Evolutionary conservation across 1,140 invertebrate genomes (phyloP).

Genomic region (Globodera rostochiensis): DNA sequence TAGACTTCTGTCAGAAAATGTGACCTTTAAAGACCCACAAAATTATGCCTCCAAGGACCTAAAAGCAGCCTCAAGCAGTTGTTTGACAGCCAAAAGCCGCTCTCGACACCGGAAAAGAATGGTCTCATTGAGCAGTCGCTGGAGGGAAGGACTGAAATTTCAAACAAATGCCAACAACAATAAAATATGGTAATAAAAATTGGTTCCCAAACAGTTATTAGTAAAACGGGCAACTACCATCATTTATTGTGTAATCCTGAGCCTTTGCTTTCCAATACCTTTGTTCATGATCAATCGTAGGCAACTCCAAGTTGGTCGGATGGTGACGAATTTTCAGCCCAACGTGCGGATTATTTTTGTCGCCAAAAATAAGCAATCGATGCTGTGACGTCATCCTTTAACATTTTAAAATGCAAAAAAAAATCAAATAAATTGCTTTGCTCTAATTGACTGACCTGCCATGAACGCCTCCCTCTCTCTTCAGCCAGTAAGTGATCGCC

Average conservation of each 20-base stretch:
- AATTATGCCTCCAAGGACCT: slow-evolving; percentile 62
- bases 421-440: slow-evolving; percentile 2
- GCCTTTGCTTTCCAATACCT: slow-evolving; percentile 1
- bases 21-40: no score
- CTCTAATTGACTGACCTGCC: neutral
- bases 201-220: no score
- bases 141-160: slow-evolving; percentile 79
- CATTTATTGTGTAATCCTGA: neutral
- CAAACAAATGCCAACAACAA: neutral
- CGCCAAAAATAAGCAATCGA: slow-evolving; percentile 74
- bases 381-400: slow-evolving; percentile 73
- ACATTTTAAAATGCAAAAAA: slow-evolving; percentile 56
- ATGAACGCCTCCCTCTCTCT: slow-evolving; percentile 1
- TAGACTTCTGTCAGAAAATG: neutral
- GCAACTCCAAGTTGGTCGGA: slow-evolving; percentile 72
- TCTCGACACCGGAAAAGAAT: slow-evolving; percentile 87
- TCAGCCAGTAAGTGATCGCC: slow-evolving; percentile 42
- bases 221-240: neutral
- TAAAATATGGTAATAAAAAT: neutral
- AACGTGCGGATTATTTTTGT: slow-evolving; percentile 18
- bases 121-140: slow-evolving; percentile 88
- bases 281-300: slow-evolving; percentile 73
- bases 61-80: slow-evolving; percentile 73
- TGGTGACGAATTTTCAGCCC: slow-evolving; percentile 36
- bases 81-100: slow-evolving; percentile 79